A percentile compares a stretch with the other conserved stretches of the same genome.
These are phyloP conservation scores for Calameuta filiformis DNA, from an alignment of 2,888 invertebrate genomes.

Conservation along the genomic window DNA sequence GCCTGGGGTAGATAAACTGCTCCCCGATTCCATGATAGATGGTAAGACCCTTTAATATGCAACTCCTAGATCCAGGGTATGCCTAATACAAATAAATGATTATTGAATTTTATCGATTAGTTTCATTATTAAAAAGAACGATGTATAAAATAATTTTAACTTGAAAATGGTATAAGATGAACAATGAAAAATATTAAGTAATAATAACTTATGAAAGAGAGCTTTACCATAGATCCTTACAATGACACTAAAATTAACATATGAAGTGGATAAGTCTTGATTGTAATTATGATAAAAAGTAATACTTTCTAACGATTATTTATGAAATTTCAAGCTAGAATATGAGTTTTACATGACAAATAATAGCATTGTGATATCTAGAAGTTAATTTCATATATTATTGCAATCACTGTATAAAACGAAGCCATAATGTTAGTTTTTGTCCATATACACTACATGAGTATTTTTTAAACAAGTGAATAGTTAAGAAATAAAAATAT, in stretches of 20 bases:
- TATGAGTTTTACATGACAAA: background rate
- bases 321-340: background rate
- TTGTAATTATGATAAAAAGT: background rate
- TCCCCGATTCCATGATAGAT: constrained; percentile 53
- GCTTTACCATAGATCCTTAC: background rate
- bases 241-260: background rate
- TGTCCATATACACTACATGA: background rate
- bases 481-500: background rate
- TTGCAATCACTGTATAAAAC: background rate
- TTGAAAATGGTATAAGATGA: background rate
- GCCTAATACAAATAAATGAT: background rate
- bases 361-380: background rate
- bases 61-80: background rate
- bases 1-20: constrained; percentile 51
- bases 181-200: background rate
- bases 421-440: background rate
- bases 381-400: background rate
- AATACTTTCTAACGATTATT: background rate
- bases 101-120: background rate
- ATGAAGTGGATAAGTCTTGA: background rate
- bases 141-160: background rate
- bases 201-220: background rate
- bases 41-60: background rate
- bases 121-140: background rate
- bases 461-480: background rate